Base-by-base conservation (phyloP, 2,797 vertebrate genomes). In the Peromyscus attwateri region DNA sequence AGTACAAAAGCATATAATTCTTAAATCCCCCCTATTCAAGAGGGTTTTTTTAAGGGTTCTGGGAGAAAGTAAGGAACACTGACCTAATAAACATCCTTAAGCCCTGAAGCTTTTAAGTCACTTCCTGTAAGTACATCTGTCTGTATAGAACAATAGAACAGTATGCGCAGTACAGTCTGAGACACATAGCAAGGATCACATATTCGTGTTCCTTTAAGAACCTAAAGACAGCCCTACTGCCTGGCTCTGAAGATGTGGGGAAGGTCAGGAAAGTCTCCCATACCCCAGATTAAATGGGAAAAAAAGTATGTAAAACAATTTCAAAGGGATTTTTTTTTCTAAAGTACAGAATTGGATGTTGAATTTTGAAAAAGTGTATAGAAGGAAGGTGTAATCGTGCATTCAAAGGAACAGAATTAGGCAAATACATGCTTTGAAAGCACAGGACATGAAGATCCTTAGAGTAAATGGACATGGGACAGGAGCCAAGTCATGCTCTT, bases 51-150 rank as follows among this genome's bases (percentile, higher is more conserved):
- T 34, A 52, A 31, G 43, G 25, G 13, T n/a, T 95, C 94, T 64
- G 11, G 21, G 7, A 70, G 34, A 12, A 43, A n/a, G 2, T 68
- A 80, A 10, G 81, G 60, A 96, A 90, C 25, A 75, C 0, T 85
- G 64, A 66, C 11, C 2, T 92, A 60, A 7, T 80, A 93, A 87
- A 52, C 60, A 93, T 60, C 60, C 37, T 87, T 93, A 77, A 82
- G 66, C 23, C 68, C 46, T 55, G 6, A 82, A 13, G 13, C 49
- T 76, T 87, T 27, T 49, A 70, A 95, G 34, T 79, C 46, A 82
- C 6, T 83, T 8, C 57, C 3, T 77, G 29, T 77, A 40, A 82
- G 17, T 27, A 55, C 11, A 40, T 73, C 46, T 71, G 9, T 68
- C 16, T 89, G 4, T 80, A 4, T 10, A 93, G 75, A 87, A 95